Evolutionary conservation across 2,113 vertebrate species (phyloP).

Genomic region (Isichthys henryi): DNA sequence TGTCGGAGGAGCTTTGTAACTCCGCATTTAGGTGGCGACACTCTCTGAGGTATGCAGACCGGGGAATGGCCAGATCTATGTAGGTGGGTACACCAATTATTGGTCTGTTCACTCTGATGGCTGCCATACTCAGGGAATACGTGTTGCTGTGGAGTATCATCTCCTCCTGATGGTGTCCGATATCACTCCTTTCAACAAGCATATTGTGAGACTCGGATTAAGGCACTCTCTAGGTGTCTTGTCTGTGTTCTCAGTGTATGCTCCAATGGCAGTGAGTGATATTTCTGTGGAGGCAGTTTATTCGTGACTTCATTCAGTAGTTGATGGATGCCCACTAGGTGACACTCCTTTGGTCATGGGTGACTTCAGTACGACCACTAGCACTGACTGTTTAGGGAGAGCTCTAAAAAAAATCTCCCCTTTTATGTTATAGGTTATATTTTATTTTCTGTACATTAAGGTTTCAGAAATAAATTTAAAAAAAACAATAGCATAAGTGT

Average conservation of each 20-base stretch:
- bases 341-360: not conserved
- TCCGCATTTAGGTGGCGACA: not conserved
- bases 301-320: not conserved
- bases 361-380: not conserved
- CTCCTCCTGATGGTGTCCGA: not conserved
- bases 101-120: not conserved
- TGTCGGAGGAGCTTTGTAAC: not conserved
- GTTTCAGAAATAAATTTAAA: no score
- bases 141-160: not conserved
- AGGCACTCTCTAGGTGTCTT: not conserved
- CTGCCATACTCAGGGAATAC: not conserved
- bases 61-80: not conserved
- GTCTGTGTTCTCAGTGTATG: not conserved
- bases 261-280: not conserved
- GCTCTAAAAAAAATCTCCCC: no score
- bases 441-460: no score
- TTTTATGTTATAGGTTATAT: no score
- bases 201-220: not conserved
- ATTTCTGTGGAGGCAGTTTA: not conserved
- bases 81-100: not conserved
- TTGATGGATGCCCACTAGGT: not conserved
- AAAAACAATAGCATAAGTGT: no score
- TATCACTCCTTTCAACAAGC: not conserved
- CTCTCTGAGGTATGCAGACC: not conserved
- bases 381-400: not conserved